Percentiles rank a stretch among this genome's conserved stretches.
These are phyloP conservation scores for Xylophagus ater DNA, from an alignment of 2,888 invertebrate genomes.

Conservation along the genomic window DNA sequence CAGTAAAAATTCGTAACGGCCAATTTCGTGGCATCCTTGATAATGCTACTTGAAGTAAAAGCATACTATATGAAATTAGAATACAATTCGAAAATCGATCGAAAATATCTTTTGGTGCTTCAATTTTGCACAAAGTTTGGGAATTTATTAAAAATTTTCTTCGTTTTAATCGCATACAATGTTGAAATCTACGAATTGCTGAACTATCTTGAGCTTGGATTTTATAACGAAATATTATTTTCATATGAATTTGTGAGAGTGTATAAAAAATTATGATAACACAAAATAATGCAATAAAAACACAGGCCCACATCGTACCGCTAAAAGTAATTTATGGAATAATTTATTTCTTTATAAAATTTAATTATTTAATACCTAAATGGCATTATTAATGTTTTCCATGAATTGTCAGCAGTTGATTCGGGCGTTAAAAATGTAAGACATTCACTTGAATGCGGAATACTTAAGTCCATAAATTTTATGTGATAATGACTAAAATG, in stretches of 20 bases:
- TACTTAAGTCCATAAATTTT: conserved; percentile 58
- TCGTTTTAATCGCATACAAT: no score
- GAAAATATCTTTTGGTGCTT: conserved; percentile 53
- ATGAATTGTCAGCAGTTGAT: conserved; percentile 66
- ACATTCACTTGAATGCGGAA: conserved; percentile 72
- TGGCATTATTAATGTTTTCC: conserved; percentile 71
- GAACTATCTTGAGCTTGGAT: no score
- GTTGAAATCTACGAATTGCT: no score
- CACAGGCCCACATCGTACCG: conserved; percentile 61
- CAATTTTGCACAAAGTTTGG: no score
- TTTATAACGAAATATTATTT: no score
- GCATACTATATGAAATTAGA: conserved; percentile 70
- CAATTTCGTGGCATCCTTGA: conserved; percentile 67
- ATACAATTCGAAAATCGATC: conserved; percentile 61
- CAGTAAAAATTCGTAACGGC: conserved; percentile 69
- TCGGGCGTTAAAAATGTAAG: conserved; percentile 76
- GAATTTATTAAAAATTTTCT: no score
- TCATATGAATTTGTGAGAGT: conserved; percentile 42
- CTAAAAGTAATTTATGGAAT: conserved; percentile 36
- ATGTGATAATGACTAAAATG: conserved; percentile 60
- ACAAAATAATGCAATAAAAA: conserved; percentile 53
- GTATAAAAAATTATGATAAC: conserved; percentile 55
- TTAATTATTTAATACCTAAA: conserved; percentile 52
- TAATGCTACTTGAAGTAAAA: conserved; percentile 62
- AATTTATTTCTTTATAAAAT: conserved; percentile 2